These are phyloP conservation scores for Lagodon rhomboides DNA, from an alignment of 2,797 vertebrate genomes.

Conservation along the genomic window DNA sequence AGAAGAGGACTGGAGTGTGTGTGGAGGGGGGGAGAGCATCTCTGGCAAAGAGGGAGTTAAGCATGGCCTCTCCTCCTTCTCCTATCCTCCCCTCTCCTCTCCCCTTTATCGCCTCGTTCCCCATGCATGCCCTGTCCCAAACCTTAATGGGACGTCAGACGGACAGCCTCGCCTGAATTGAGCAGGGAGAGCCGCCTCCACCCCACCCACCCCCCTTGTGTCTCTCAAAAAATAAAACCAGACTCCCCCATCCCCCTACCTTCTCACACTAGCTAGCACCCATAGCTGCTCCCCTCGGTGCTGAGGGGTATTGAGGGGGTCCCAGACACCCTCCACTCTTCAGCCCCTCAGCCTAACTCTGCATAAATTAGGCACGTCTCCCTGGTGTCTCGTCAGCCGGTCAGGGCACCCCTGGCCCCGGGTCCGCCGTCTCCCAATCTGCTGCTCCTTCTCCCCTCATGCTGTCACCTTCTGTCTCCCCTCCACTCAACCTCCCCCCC, in stretches of 20 bases:
- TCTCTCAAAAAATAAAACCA: constrained; percentile 45
- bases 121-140: constrained; percentile 70
- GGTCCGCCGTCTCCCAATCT: constrained; percentile 74
- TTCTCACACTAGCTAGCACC: constrained; percentile 66
- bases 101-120: constrained; percentile 63
- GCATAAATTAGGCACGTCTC: constrained; percentile 83
- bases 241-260: constrained; percentile 50
- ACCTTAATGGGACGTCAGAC: constrained; percentile 86
- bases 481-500: neutral
- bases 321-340: constrained; percentile 74
- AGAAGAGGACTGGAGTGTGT: constrained; percentile 65
- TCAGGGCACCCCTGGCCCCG: constrained; percentile 60
- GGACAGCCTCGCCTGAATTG: constrained; percentile 77
- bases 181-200: constrained; percentile 63
- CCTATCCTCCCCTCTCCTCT: constrained; percentile 41
- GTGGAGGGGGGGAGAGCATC: constrained; percentile 22
- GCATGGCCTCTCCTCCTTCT: constrained; percentile 51
- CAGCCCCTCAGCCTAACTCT: constrained; percentile 77
- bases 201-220: constrained; percentile 43
- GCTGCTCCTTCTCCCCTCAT: constrained; percentile 62
- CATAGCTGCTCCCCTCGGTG: constrained; percentile 67
- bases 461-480: constrained; percentile 65
- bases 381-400: constrained; percentile 78
- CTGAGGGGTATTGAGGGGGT: constrained; percentile 76
- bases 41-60: constrained; percentile 49